A percentile compares a stretch with the other conserved stretches of the same genome.
Evolutionary conservation across 1,140 invertebrate species (phyloP).

Genomic region (Cyphomyrmex costatus): DNA sequence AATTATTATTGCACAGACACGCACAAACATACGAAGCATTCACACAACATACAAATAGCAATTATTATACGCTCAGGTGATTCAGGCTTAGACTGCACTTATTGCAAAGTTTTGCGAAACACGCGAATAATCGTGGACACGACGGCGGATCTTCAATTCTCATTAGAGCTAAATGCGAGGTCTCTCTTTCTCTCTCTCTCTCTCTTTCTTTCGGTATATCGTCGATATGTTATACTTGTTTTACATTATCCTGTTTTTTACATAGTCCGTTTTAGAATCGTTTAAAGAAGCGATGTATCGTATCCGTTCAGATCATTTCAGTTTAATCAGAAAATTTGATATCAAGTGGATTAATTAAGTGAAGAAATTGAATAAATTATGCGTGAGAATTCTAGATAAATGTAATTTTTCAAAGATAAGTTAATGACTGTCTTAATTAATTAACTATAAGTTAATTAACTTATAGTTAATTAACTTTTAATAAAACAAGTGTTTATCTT

Average conservation of each 20-base stretch:
- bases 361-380: neutral
- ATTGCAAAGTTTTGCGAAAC: conserved; percentile 73
- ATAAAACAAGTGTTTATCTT: neutral
- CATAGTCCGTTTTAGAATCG: neutral
- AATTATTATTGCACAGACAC: conserved; percentile 35
- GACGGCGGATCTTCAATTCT: conserved; percentile 36
- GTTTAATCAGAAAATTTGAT: neutral
- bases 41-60: conserved; percentile 26
- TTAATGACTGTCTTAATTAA: too few relatives aligned
- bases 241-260: neutral
- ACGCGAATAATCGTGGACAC: conserved; percentile 63
- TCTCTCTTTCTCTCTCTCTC: conserved; percentile 38
- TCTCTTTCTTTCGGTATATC: conserved; percentile 18
- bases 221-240: conserved; percentile 62
- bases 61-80: conserved; percentile 44
- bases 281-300: neutral
- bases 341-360: neutral
- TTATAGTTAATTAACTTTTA: too few relatives aligned
- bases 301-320: conserved; percentile 14
- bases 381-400: neutral
- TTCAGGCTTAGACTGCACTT: conserved; percentile 67
- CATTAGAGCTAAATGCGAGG: conserved; percentile 43
- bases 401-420: conserved; percentile 9
- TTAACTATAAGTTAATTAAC: too few relatives aligned
- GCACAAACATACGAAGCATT: conserved; percentile 4